phyloP scores from a whole-genome alignment of 2,888 invertebrate genomes.

The Smittia sp. region DNA sequence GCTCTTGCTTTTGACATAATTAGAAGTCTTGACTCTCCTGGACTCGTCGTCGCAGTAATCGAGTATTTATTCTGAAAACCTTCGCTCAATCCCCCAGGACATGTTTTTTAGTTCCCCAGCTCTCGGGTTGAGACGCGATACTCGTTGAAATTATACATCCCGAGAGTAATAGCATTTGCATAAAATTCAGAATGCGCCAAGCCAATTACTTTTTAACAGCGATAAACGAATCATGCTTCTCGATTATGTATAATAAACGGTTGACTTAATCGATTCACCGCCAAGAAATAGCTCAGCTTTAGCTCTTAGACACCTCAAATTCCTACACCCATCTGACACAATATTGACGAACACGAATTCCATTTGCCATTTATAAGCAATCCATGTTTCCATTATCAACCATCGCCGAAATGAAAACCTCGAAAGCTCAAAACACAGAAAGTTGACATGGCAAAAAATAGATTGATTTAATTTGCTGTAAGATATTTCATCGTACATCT shows the following conservation, averaged over 20 bases:
- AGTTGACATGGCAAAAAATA: slow-evolving; percentile 1
- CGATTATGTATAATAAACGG: neutral
- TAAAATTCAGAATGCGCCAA: slow-evolving; percentile 23
- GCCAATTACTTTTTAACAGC: neutral
- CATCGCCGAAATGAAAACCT: slow-evolving; percentile 9
- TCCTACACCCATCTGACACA: slow-evolving; percentile 32
- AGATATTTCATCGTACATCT: slow-evolving; percentile 10
- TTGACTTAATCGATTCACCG: neutral
- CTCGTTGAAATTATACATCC: slow-evolving; percentile 37
- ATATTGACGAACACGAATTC: slow-evolving; percentile 29
- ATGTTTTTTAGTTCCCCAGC: slow-evolving; percentile 1
- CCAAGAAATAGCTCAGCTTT: neutral
- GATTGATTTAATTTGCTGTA: slow-evolving; percentile 35
- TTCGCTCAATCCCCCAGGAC: slow-evolving; percentile 29
- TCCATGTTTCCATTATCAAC: slow-evolving; percentile 19
- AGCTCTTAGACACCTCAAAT: slow-evolving; percentile 5
- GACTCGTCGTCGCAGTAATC: neutral
- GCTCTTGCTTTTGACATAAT: slow-evolving; percentile 32
- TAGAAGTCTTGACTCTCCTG: slow-evolving; percentile 27
- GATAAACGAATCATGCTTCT: neutral
- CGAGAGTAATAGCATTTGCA: slow-evolving; percentile 34
- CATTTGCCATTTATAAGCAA: slow-evolving; percentile 28
- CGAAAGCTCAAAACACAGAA: slow-evolving; percentile 4
- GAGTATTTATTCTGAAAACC: slow-evolving; percentile 9
- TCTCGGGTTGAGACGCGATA: too few species aligned